Evolutionary conservation across 2,113 vertebrate species (phyloP).

Genomic region (Nicator chloris): DNA sequence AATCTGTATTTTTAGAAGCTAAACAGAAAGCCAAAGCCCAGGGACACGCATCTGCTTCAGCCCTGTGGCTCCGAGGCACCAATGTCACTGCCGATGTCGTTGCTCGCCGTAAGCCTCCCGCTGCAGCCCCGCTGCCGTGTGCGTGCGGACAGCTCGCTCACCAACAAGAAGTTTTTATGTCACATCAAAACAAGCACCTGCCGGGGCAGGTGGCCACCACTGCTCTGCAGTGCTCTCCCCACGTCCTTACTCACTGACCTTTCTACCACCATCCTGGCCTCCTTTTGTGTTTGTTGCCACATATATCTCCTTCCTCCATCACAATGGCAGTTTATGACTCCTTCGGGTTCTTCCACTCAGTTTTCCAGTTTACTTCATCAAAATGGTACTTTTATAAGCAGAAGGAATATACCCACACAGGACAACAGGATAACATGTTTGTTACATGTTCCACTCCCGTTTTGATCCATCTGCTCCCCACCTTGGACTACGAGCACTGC

Average conservation of each 20-base stretch:
- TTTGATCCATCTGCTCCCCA: not conserved
- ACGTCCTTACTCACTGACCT: constrained; percentile 25
- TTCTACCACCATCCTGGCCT: not conserved
- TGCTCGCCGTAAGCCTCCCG: not conserved
- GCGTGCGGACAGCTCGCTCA: not conserved
- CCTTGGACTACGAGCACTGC: not conserved
- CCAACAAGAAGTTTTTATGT: constrained; percentile 46
- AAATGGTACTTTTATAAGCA: not conserved
- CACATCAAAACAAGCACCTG: constrained; percentile 36
- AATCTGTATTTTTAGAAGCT: constrained; percentile 7
- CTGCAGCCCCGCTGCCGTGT: not conserved
- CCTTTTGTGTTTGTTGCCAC: not conserved
- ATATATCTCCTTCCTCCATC: not conserved
- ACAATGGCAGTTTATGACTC: not conserved
- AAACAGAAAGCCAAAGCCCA: not conserved
- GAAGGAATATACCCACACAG: not conserved
- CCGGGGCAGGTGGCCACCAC: not conserved
- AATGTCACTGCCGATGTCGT: not conserved
- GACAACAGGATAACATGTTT: not conserved
- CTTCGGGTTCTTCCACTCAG: not conserved
- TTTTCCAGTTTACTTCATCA: not conserved
- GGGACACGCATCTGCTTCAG: constrained; percentile 3
- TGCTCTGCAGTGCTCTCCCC: not conserved
- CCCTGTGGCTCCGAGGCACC: not conserved
- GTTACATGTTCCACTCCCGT: not conserved